Conservation (phyloP, 1,140 invertebrate species). For the Scaptomyza pallida region DNA sequence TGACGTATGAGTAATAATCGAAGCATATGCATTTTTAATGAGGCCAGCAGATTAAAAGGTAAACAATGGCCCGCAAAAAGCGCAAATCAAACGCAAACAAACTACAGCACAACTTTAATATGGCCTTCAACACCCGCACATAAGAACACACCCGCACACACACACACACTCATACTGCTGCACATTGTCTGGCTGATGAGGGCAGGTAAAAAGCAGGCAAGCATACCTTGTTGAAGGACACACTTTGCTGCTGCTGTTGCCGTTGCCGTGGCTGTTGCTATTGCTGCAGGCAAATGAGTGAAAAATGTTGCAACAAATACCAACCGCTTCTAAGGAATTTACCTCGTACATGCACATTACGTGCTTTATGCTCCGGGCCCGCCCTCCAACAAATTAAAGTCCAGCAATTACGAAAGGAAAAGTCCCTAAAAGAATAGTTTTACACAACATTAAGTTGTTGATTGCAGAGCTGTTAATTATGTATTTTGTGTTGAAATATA, state of each 20-base stretch:
- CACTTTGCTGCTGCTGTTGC: conserved; percentile 14
- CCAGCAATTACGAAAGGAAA: background rate
- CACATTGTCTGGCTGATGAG: conserved; percentile 54
- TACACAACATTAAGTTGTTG: no score
- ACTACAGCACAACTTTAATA: conserved; percentile 54
- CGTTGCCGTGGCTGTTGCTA: no score
- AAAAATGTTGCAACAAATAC: conserved; percentile 29
- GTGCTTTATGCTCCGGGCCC: background rate
- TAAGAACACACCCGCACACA: conserved; percentile 10
- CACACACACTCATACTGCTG: conserved; percentile 16
- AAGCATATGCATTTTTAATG: conserved; percentile 66
- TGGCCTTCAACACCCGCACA: conserved; percentile 64
- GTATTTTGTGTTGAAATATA: no score
- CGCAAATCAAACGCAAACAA: conserved; percentile 69
- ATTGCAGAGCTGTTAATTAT: no score
- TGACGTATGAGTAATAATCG: conserved; percentile 64
- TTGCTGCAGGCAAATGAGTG: conserved; percentile 27
- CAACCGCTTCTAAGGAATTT: conserved; percentile 26
- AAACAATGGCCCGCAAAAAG: conserved; percentile 58
- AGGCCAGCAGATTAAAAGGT: conserved; percentile 59
- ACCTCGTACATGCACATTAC: conserved; percentile 9
- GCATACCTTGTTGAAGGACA: conserved; percentile 33
- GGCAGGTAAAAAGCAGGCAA: conserved; percentile 2
- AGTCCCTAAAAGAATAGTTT: background rate
- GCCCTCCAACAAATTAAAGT: conserved; percentile 1